Conservation (phyloP, 2,888 invertebrate species). For the Drosophila quasianomalipes region DNA sequence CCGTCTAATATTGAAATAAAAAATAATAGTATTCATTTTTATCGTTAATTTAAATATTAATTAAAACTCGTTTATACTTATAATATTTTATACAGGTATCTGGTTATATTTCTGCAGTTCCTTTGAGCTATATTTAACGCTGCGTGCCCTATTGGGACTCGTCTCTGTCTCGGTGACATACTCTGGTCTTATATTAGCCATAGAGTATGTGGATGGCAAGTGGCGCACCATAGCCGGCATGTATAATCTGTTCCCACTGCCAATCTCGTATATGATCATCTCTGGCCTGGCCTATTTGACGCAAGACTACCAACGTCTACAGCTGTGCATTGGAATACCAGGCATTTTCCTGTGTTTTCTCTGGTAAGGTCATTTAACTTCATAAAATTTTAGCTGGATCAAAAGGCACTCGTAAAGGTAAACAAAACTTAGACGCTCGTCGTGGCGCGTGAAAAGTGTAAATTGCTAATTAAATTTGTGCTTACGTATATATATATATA, state of each 20-base stretch:
- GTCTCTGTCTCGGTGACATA: conserved; percentile 93
- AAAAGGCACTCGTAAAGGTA: conserved; percentile 29
- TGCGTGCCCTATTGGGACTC: conserved; percentile 90
- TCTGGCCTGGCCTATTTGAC: conserved; percentile 90
- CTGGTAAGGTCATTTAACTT: conserved; percentile 87
- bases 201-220: conserved; percentile 92
- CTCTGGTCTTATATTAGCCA: conserved; percentile 92
- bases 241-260: conserved; percentile 92
- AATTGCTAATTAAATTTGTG: conserved; percentile 44
- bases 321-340: conserved; percentile 90
- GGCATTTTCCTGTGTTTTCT: conserved; percentile 89
- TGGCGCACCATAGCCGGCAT: conserved; percentile 93
- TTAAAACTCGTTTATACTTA: not conserved
- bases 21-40: not conserved
- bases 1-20: not conserved
- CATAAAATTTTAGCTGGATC: conserved; percentile 13
- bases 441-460: conserved; percentile 41
- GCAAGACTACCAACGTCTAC: conserved; percentile 90
- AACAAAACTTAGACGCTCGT: conserved; percentile 31
- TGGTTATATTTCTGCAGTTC: conserved; percentile 90
- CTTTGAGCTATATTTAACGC: conserved; percentile 89
- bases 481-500: not conserved
- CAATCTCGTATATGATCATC: conserved; percentile 91
- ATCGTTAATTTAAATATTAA: too few relatives aligned
- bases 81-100: conserved; percentile 84